Conservation (phyloP, 2,113 vertebrate species). For the Arothron firmamentum region DNA sequence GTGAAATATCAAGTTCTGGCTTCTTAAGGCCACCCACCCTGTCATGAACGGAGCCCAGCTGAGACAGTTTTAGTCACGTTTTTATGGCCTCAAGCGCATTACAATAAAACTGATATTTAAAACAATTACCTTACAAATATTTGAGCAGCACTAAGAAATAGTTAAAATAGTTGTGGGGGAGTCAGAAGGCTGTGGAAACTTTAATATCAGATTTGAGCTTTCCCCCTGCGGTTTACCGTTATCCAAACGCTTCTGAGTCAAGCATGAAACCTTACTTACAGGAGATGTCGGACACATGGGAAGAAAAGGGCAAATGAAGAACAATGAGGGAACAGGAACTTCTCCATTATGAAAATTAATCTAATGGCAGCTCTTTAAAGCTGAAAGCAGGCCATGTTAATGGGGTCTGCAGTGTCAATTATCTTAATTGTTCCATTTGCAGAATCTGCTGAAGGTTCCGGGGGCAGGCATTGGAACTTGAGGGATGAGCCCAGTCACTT, state of each 20-base stretch:
- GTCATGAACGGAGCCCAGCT: too few relatives aligned
- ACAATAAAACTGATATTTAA: too few relatives aligned
- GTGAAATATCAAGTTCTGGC: too few relatives aligned
- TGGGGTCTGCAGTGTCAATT: conserved; percentile 74
- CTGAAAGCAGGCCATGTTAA: conserved; percentile 70
- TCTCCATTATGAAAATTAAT: conserved; percentile 75
- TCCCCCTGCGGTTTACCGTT: not conserved
- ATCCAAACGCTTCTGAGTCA: conserved; percentile 8
- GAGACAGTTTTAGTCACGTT: too few relatives aligned
- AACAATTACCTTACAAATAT: too few relatives aligned
- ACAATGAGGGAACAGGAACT: conserved; percentile 64
- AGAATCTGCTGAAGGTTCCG: conserved; percentile 67
- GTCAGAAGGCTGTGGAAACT: too few relatives aligned
- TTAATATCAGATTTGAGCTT: not conserved
- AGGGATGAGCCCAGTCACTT: conserved; percentile 69
- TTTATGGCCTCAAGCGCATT: too few relatives aligned
- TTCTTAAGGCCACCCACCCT: too few relatives aligned
- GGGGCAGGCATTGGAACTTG: conserved; percentile 56
- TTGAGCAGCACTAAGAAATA: too few relatives aligned
- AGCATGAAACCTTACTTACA: conserved; percentile 19
- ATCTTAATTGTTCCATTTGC: conserved; percentile 78
- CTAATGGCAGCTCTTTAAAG: conserved; percentile 57
- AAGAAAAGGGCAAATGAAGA: conserved; percentile 54
- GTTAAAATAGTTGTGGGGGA: too few relatives aligned
- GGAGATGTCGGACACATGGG: conserved; percentile 38